These are phyloP conservation scores for Latheticus oryzae DNA, from an alignment of 2,888 invertebrate species.

Conservation along the genomic window DNA sequence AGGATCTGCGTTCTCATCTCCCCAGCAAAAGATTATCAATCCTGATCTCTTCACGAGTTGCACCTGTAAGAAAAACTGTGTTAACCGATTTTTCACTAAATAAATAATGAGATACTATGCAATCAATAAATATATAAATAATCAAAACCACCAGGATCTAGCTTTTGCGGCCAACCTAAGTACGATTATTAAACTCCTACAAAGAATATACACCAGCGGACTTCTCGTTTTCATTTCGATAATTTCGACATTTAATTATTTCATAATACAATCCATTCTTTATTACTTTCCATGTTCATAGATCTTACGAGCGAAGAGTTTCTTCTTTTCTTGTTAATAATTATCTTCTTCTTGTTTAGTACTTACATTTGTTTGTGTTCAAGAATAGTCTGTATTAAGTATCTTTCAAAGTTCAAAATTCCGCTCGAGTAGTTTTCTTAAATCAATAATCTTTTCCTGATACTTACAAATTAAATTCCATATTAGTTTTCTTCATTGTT, in stretches of 20 bases:
- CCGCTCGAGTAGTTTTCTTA: slow-evolving; percentile 1
- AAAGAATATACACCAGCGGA: too few species aligned
- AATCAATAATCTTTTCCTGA: slow-evolving; percentile 21
- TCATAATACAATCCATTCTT: too few species aligned
- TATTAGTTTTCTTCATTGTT: slow-evolving; percentile 22
- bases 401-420: slow-evolving; percentile 1
- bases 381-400: too few species aligned
- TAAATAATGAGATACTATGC: neutral
- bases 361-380: neutral
- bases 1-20: slow-evolving; percentile 93
- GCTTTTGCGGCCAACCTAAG: too few species aligned
- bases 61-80: slow-evolving; percentile 67
- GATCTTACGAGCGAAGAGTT: neutral
- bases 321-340: neutral
- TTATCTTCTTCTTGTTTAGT: neutral
- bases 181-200: too few species aligned
- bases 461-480: slow-evolving; percentile 35
- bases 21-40: slow-evolving; percentile 96
- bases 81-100: neutral
- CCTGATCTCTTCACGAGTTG: slow-evolving; percentile 82
- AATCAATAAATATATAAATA: neutral
- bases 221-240: too few species aligned
- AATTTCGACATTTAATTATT: too few species aligned
- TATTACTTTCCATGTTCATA: too few species aligned
- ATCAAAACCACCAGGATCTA: neutral